These are phyloP conservation scores for Lochmaea capreae DNA, from an alignment of 2,888 invertebrate species.

Conservation along the genomic window DNA sequence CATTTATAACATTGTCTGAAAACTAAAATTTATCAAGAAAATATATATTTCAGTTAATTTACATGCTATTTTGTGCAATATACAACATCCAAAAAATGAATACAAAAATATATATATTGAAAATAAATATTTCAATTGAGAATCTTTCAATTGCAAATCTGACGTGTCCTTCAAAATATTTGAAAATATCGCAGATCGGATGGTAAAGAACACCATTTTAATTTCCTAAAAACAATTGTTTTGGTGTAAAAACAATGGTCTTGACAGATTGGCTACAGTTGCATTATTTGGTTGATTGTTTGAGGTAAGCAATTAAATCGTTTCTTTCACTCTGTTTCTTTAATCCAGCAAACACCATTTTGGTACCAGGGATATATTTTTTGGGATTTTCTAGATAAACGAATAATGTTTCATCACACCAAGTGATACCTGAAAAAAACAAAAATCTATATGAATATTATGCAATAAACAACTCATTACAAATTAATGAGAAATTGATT, in stretches of 20 bases:
- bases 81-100: neutral
- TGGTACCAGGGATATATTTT: constrained; percentile 99
- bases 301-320: constrained; percentile 94
- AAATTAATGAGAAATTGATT: no score
- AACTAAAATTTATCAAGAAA: neutral
- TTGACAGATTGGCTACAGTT: neutral
- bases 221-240: constrained; percentile 6
- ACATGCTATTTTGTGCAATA: neutral
- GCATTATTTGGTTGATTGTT: constrained; percentile 82
- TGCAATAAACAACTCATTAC: no score
- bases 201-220: neutral
- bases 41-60: neutral
- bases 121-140: neutral
- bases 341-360: constrained; percentile 98
- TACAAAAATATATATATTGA: constrained; percentile 1
- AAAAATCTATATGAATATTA: constrained; percentile 20
- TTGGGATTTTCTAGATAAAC: constrained; percentile 98
- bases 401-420: constrained; percentile 94
- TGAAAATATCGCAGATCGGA: neutral
- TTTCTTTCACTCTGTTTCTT: constrained; percentile 95
- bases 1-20: neutral
- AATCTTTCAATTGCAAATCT: constrained; percentile 3
- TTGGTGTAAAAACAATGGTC: neutral
- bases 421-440: constrained; percentile 82
- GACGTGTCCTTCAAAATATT: neutral